A percentile compares a stretch with the other conserved stretches of the same genome.
phyloP scores from a whole-genome alignment of 2,888 invertebrate species.

The Drosophila koepferae region DNA sequence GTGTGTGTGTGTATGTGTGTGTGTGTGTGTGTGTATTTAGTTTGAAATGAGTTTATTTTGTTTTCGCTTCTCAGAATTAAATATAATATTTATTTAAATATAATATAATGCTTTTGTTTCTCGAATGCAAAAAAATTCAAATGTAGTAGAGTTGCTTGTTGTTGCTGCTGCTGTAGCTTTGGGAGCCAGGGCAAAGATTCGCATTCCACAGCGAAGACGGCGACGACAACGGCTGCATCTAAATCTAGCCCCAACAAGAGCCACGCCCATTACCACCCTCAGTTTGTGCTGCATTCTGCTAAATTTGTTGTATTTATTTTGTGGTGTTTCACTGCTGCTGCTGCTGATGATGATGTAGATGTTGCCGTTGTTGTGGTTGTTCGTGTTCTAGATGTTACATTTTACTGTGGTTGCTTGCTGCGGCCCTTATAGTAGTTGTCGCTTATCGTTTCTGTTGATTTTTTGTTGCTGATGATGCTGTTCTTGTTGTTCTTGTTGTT shows the following conservation, averaged over 20 bases:
- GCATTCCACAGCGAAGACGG: constrained; percentile 30
- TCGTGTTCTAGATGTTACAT: constrained; percentile 8
- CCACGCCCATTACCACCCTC: constrained; percentile 50
- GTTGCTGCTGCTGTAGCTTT: constrained; percentile 42
- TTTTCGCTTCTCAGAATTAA: constrained; percentile 81
- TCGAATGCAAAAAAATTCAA: constrained; percentile 83
- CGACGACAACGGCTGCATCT: constrained; percentile 19
- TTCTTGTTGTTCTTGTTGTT: constrained; percentile 33
- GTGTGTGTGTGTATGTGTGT: constrained; percentile 30
- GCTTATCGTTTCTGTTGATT: constrained; percentile 15
- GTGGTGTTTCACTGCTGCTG: constrained; percentile 13
- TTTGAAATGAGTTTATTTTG: constrained; percentile 77
- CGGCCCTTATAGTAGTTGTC: constrained; percentile 19
- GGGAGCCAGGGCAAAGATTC: constrained; percentile 33
- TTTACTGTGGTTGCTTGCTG: constrained; percentile 26
- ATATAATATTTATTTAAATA: constrained; percentile 83
- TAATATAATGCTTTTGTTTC: constrained; percentile 82
- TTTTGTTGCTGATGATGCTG: constrained; percentile 16
- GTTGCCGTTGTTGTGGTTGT: constrained; percentile 5
- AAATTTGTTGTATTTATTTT: background rate
- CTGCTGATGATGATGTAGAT: constrained; percentile 14
- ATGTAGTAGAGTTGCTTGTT: constrained; percentile 57
- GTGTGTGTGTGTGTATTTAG: constrained; percentile 46
- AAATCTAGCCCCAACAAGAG: constrained; percentile 31
- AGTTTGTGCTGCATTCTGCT: constrained; percentile 36